phyloP scores from a whole-genome alignment of 2,888 invertebrate species.

The Orgyia antiqua region DNA sequence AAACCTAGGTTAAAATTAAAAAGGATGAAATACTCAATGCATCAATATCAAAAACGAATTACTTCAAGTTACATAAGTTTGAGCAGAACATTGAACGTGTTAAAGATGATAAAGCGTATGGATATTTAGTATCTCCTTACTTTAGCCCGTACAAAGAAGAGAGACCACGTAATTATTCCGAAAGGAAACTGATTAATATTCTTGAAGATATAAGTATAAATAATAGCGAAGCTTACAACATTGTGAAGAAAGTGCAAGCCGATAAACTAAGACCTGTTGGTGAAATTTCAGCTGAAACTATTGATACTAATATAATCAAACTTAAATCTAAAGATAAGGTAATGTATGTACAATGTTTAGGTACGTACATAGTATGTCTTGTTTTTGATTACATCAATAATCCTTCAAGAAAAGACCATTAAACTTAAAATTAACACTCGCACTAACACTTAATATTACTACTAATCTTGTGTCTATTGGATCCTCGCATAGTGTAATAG shows the following conservation, averaged over 20 bases:
- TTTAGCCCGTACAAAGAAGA: conserved; percentile 29
- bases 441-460: too few relatives aligned
- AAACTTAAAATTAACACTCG: too few relatives aligned
- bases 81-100: conserved; percentile 14
- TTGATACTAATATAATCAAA: too few relatives aligned
- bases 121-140: conserved; percentile 32
- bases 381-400: too few relatives aligned
- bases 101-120: conserved; percentile 20
- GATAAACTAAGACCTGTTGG: conserved; percentile 38
- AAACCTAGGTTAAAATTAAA: conserved; percentile 42
- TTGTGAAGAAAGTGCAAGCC: conserved; percentile 45
- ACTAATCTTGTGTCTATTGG: too few relatives aligned
- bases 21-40: conserved; percentile 28
- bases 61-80: conserved; percentile 14
- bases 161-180: conserved; percentile 37
- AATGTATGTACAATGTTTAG: not conserved
- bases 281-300: conserved; percentile 29
- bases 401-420: too few relatives aligned
- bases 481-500: too few relatives aligned
- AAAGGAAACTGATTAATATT: conserved; percentile 58
- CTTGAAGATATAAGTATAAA: conserved; percentile 53
- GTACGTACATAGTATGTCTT: too few relatives aligned
- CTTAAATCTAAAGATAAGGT: conserved; percentile 7
- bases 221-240: conserved; percentile 37
- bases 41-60: conserved; percentile 16